A percentile compares a stretch with the other conserved stretches of the same genome.
These are phyloP conservation scores for Tinea semifulvella DNA, from an alignment of 2,888 invertebrate genomes.

Conservation along the genomic window DNA sequence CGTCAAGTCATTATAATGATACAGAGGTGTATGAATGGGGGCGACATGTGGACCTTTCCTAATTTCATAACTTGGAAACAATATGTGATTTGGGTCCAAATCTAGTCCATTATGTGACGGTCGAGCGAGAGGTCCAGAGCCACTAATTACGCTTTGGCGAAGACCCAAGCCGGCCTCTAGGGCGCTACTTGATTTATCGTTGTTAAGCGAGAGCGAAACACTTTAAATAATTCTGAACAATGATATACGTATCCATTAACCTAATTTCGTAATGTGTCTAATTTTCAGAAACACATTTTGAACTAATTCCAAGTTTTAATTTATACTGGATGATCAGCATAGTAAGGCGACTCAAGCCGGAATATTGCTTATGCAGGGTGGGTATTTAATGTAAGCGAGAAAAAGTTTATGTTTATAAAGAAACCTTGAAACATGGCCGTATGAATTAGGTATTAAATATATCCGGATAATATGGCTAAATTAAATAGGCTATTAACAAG, in stretches of 20 bases:
- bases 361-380: too few relatives aligned
- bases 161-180: conserved; percentile 40
- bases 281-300: conserved; percentile 1
- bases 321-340: too few relatives aligned
- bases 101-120: conserved; percentile 43
- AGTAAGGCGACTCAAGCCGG: too few relatives aligned
- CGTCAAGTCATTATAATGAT: background rate
- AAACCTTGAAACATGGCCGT: background rate
- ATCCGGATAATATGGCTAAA: too few relatives aligned
- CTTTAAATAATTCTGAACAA: conserved; percentile 42
- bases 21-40: background rate
- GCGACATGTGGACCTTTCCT: conserved; percentile 18
- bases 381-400: background rate
- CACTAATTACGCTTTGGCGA: conserved; percentile 59
- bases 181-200: conserved; percentile 51
- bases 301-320: conserved; percentile 5
- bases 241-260: conserved; percentile 38
- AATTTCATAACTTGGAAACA: conserved; percentile 44
- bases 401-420: background rate
- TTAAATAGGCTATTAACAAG: too few relatives aligned
- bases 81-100: conserved; percentile 31
- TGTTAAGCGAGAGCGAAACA: conserved; percentile 45
- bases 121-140: conserved; percentile 27
- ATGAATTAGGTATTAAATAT: too few relatives aligned
- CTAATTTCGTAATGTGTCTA: conserved; percentile 21